Conservation (phyloP, 2,113 vertebrate species). For the Rutilus rutilus region DNA sequence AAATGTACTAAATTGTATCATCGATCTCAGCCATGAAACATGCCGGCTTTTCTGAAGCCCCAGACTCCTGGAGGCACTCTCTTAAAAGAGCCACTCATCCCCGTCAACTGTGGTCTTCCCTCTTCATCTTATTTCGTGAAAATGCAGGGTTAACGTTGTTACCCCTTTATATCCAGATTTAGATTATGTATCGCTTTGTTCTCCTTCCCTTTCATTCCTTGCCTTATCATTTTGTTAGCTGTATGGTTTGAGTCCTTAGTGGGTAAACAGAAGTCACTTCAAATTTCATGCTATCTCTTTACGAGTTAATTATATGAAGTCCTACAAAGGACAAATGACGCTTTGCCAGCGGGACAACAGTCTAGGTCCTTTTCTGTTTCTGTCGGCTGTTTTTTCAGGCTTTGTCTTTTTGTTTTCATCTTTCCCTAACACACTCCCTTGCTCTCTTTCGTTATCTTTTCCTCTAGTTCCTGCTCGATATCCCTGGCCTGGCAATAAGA, state of each 20-base stretch:
- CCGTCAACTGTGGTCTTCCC: slow-evolving; percentile 35
- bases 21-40: slow-evolving; percentile 78
- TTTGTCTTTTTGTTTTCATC: slow-evolving; percentile 50
- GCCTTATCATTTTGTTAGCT: slow-evolving; percentile 52
- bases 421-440: slow-evolving; percentile 41
- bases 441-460: slow-evolving; percentile 55
- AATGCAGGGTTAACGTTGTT: slow-evolving; percentile 32
- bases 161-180: slow-evolving; percentile 32
- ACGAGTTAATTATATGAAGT: slow-evolving; percentile 71
- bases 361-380: slow-evolving; percentile 59
- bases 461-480: slow-evolving; percentile 45
- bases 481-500: slow-evolving; percentile 66
- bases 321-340: slow-evolving; percentile 62
- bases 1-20: slow-evolving; percentile 78
- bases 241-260: slow-evolving; percentile 53
- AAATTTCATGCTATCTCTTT: slow-evolving; percentile 70
- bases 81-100: slow-evolving; percentile 46
- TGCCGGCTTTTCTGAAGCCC: slow-evolving; percentile 58
- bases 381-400: slow-evolving; percentile 61
- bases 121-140: slow-evolving; percentile 35
- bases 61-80: slow-evolving; percentile 47
- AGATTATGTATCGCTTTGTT: slow-evolving; percentile 27
- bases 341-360: slow-evolving; percentile 65
- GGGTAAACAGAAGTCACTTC: slow-evolving; percentile 65
- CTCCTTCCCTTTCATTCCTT: slow-evolving; percentile 17